Evolutionary conservation across 2,888 invertebrate genomes (phyloP).

Genomic region (Elegia similella): DNA sequence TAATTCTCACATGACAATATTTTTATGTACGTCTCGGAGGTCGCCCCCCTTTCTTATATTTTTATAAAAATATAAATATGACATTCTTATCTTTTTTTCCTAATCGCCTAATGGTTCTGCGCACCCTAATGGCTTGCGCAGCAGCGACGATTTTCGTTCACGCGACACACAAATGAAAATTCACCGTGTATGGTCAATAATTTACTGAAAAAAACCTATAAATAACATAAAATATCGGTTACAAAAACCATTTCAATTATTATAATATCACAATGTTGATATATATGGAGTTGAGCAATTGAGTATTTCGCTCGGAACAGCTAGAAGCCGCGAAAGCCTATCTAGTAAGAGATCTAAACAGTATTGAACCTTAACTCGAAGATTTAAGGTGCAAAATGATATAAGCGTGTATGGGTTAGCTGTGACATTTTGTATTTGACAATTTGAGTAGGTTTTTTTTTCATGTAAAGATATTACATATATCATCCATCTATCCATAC

Average conservation of each 20-base stretch:
- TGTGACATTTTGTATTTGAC: background rate
- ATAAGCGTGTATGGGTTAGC: conserved; percentile 22
- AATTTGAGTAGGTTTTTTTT: background rate
- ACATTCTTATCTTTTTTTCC: too few relatives aligned
- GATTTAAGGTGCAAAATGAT: conserved; percentile 31
- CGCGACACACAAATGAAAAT: too few relatives aligned
- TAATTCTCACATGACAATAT: too few relatives aligned
- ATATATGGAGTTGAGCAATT: background rate
- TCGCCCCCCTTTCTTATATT: too few relatives aligned
- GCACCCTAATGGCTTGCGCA: too few relatives aligned
- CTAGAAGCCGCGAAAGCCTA: conserved; percentile 36
- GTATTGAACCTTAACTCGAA: conserved; percentile 28
- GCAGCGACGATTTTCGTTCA: too few relatives aligned
- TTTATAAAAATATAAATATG: too few relatives aligned
- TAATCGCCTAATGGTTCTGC: too few relatives aligned
- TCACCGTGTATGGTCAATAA: too few relatives aligned
- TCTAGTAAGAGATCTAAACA: conserved; percentile 44
- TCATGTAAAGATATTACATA: too few relatives aligned
- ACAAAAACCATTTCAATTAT: background rate
- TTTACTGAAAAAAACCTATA: background rate
- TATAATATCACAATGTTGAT: background rate
- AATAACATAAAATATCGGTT: background rate
- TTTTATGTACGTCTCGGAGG: too few relatives aligned
- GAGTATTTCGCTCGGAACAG: background rate
- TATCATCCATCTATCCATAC: too few relatives aligned